Evolutionary conservation across 1,140 invertebrate genomes (phyloP), one percentile per base, ranked within the genome.

Genomic region (Drosophila biarmipes): DNA sequence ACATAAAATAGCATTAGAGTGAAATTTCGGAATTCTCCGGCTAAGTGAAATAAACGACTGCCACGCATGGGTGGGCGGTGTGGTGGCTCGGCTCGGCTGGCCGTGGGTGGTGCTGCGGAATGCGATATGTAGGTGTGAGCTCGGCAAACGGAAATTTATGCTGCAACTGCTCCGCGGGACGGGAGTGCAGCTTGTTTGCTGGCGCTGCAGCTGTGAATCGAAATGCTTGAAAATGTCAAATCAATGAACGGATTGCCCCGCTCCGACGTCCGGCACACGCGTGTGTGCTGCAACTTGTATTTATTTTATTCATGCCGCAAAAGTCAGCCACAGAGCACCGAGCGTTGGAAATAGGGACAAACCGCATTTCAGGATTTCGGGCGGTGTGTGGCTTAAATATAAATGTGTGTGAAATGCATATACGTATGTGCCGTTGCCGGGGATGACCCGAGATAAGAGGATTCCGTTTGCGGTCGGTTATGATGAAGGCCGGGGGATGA

Each of bases 1-100:
- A 75, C 72, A 66, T 75, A 75, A 75, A 75, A 66, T 75, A 75
- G 72, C 72, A 75, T 75, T 75, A 75, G 21, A 66, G 53, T 31
- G 24, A 48, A 42, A 29, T 73, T 63, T 54, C 19, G 42, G 56
- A 55, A 51, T 74, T 56, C 46, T 40, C 17, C 38, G 51, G 43
- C 40, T 74, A 74, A 74, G 72, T 74, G 58, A 74, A 74, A 74
- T 55, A 46, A 74, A 74, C 51, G 72, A 73, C 56, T 61, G 17
- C 42, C 24, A 29, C n/a, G 45, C 27, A 43, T 19, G 57, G 21
- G 14, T 49, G 37, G 29, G 6, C 46, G 21, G 12, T 15, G 14
- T n/a, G n/a, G n/a, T 45, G 21, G 29, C 11, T 38, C n/a, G n/a
- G n/a, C 15, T 38, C 15, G n/a, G 15, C 10, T 40, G 38, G n/a